Evolutionary conservation across 2,888 invertebrate species (phyloP).

Genomic region (Sesamia inferens): DNA sequence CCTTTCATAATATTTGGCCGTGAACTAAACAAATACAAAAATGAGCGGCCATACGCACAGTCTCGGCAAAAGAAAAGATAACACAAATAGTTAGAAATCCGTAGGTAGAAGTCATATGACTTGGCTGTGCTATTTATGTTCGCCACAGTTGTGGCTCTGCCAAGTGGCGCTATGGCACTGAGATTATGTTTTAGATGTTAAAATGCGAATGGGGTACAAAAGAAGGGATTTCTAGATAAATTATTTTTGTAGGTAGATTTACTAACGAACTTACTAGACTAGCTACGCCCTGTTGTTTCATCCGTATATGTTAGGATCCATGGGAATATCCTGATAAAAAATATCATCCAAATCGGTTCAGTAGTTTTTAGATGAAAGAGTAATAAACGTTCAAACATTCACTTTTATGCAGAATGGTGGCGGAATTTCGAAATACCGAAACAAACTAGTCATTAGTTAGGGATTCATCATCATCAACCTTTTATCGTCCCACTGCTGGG

Average conservation of each 20-base stretch:
- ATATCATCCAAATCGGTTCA: too few species aligned
- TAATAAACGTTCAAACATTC: too few species aligned
- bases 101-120: slow-evolving; percentile 66
- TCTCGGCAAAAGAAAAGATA: slow-evolving; percentile 28
- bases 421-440: too few species aligned
- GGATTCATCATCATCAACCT: too few species aligned
- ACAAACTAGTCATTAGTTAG: too few species aligned
- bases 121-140: slow-evolving; percentile 58
- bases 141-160: slow-evolving; percentile 44
- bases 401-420: too few species aligned
- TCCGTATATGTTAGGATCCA: too few species aligned
- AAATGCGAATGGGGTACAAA: slow-evolving; percentile 5
- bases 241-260: not conserved
- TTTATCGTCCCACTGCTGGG: too few species aligned
- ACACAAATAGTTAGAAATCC: slow-evolving; percentile 35
- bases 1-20: not conserved
- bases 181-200: slow-evolving; percentile 4
- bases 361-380: too few species aligned
- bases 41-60: slow-evolving; percentile 1
- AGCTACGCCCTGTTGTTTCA: too few species aligned
- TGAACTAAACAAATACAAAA: not conserved
- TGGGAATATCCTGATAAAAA: too few species aligned
- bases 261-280: too few species aligned
- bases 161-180: slow-evolving; percentile 64
- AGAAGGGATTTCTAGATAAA: not conserved